Evolutionary conservation across 1,140 invertebrate species (phyloP).

Genomic region (Asbolus verrucosus): DNA sequence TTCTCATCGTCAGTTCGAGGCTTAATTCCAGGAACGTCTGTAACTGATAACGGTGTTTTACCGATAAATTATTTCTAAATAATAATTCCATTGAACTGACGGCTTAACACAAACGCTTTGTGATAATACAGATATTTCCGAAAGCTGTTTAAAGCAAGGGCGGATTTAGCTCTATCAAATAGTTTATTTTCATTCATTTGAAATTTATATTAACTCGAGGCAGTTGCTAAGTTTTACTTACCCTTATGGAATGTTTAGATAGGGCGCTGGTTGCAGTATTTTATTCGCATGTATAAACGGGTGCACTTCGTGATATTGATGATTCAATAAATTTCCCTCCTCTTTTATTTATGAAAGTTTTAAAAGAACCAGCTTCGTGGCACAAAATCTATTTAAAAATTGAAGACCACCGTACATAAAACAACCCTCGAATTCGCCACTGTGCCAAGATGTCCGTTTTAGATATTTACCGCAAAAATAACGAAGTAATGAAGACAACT

Average conservation of each 20-base stretch:
- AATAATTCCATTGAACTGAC: conserved; percentile 21
- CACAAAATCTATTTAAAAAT: conserved; percentile 37
- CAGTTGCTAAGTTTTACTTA: background rate
- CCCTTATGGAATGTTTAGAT: background rate
- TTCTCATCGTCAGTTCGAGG: too few species aligned
- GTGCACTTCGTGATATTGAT: conserved; percentile 33
- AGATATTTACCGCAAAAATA: conserved; percentile 2
- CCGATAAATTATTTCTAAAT: conserved; percentile 16
- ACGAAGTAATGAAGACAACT: too few species aligned
- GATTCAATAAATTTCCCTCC: conserved; percentile 35
- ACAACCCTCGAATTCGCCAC: conserved; percentile 29
- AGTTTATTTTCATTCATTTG: conserved; percentile 24
- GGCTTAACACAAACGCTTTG: conserved; percentile 26
- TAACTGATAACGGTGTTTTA: background rate
- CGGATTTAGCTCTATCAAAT: conserved; percentile 11
- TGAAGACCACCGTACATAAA: conserved; percentile 9
- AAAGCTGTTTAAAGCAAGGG: conserved; percentile 20
- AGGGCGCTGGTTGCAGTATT: background rate
- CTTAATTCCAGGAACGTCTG: background rate
- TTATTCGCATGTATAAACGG: conserved; percentile 18
- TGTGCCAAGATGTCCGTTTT: conserved; percentile 5
- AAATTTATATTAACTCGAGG: background rate
- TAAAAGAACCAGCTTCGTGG: conserved; percentile 31
- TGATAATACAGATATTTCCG: conserved; percentile 31
- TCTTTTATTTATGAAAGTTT: conserved; percentile 27